phyloP scores from a whole-genome alignment of 2,888 invertebrate genomes.

The Hylaea fasciaria region DNA sequence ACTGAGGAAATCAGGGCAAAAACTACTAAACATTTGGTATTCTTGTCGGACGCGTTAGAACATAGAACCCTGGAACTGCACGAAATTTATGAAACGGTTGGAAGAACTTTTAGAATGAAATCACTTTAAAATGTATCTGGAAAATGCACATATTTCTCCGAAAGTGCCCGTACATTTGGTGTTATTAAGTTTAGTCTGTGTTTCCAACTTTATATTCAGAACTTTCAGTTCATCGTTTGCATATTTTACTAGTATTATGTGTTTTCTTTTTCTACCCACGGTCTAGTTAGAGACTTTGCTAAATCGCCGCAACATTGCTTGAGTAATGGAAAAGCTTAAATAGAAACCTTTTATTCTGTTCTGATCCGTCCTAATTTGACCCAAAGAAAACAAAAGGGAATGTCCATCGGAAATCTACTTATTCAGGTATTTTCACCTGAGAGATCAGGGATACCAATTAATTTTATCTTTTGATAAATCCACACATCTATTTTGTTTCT shows the following conservation, averaged over 20 bases:
- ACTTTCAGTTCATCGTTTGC: background rate
- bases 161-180: constrained; percentile 12
- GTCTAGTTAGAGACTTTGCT: background rate
- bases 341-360: no score
- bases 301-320: no score
- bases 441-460: constrained; percentile 39
- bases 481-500: constrained; percentile 37
- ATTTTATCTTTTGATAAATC: constrained; percentile 37
- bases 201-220: constrained; percentile 5
- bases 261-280: no score
- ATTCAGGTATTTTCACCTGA: constrained; percentile 27
- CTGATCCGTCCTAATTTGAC: constrained; percentile 15
- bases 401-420: constrained; percentile 14
- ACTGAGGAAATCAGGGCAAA: no score
- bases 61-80: background rate
- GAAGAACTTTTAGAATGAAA: constrained; percentile 22
- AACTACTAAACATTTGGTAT: no score
- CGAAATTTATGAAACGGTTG: constrained; percentile 14
- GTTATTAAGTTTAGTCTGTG: constrained; percentile 15
- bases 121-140: constrained; percentile 18
- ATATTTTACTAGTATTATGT: background rate
- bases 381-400: constrained; percentile 10
- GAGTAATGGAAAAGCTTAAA: no score
- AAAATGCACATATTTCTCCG: constrained; percentile 21
- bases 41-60: no score